Base-by-base conservation (phyloP, 1,140 invertebrate species). In the Pseudobourletiella spinata region DNA sequence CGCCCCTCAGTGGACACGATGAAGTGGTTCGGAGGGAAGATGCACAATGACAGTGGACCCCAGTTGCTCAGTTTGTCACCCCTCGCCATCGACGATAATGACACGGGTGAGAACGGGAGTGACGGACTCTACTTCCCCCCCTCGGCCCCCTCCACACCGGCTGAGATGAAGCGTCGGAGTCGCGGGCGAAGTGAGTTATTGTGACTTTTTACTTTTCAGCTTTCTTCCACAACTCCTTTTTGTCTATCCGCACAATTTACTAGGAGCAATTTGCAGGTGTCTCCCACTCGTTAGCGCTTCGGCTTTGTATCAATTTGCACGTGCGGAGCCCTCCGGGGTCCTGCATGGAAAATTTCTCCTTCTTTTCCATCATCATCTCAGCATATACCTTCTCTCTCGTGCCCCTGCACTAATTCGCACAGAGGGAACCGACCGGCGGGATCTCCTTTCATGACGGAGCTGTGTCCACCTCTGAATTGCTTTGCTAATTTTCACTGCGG, bases 31-130 rank as follows among this genome's bases (percentile, higher is more conserved):
- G 64, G 67, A 20, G 26, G 43, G 1, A 69, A 66, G 51, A 59
- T 57, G 6, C 59, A 59, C n/a, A 46, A 18, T 14, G 79, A 79
- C 69, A 82, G 83, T 74, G 79, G 83, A 72, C 84, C 84, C 59
- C 79, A 82, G 75, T 79, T 86, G 64, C 76, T 86, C 58, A 84
- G 83, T 74, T 77, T 85, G 28, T 84, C 83, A 67, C 83, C 84
- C 8, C 73, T 84, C 16, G 74, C 80, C 22, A 50, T 67, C 22
- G 69, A 69, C 20, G 65, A 67, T 1, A 59, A 42, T 20, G 65
- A 70, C n/a, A 48, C 26, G 14, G 57, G 46, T 14, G 54, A 32
- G 3, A 58, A 55, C 22, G 15, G 15, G 54, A 55, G 60, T 25
- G 58, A 60, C 6, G 50, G 35, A 42, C 39, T 57, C 1, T 64